Evolutionary conservation across 2,888 invertebrate species (phyloP).

Genomic region (Eilema depressum): DNA sequence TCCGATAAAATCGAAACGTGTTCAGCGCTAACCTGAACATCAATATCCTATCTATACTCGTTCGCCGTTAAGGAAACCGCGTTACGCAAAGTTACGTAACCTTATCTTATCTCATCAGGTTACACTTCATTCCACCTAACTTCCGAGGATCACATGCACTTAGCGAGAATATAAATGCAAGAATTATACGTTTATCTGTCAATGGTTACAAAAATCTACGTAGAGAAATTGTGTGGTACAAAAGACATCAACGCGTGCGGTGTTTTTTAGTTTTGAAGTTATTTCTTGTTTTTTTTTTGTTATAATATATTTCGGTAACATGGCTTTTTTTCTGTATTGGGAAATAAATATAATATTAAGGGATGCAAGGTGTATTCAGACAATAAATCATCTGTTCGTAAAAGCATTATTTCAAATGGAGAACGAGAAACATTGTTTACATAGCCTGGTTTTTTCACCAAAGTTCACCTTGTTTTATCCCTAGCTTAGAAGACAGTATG

Average conservation of each 20-base stretch:
- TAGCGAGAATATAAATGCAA: slow-evolving; percentile 6
- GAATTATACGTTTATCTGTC: background rate
- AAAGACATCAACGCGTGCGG: slow-evolving; percentile 26
- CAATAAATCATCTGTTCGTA: too few relatives aligned
- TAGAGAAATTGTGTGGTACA: slow-evolving; percentile 5
- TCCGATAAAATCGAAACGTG: slow-evolving; percentile 19
- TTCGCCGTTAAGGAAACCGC: slow-evolving; percentile 60
- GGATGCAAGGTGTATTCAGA: too few relatives aligned
- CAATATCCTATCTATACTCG: slow-evolving; percentile 55
- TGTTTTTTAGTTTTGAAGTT: background rate
- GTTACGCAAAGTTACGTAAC: slow-evolving; percentile 64
- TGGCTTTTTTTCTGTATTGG: too few relatives aligned
- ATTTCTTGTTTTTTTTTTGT: background rate
- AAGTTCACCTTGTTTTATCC: too few relatives aligned
- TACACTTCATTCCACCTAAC: slow-evolving; percentile 25
- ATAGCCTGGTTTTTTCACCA: too few relatives aligned
- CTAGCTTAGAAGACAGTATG: too few relatives aligned
- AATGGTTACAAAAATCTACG: too few relatives aligned
- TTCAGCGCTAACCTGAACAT: slow-evolving; percentile 10
- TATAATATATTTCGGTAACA: background rate
- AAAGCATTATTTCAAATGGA: too few relatives aligned
- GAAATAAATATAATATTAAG: too few relatives aligned
- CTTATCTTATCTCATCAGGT: slow-evolving; percentile 33
- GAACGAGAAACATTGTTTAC: too few relatives aligned
- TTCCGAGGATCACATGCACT: slow-evolving; percentile 30